Conservation (phyloP, 1,140 invertebrate species). For the Megathymus violae region DNA sequence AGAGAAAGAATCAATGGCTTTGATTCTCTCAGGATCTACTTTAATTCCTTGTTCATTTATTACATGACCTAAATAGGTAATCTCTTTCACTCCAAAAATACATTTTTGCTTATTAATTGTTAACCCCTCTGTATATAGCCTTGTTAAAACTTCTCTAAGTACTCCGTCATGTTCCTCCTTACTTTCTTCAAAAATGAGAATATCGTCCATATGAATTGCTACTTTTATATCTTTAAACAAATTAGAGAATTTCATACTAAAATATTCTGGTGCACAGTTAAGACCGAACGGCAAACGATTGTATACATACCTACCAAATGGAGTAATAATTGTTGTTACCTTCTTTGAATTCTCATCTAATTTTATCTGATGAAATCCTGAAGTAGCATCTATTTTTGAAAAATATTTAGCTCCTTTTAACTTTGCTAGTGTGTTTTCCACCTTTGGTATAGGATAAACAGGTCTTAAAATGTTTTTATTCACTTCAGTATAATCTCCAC, state of each 20-base stretch:
- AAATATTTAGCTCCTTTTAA: slow-evolving; percentile 11
- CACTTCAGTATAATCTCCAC: too few species aligned
- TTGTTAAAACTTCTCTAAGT: slow-evolving; percentile 1
- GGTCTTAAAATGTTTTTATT: slow-evolving; percentile 24
- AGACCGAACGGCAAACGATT: too few species aligned
- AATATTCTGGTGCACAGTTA: too few species aligned
- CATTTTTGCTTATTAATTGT: slow-evolving; percentile 2
- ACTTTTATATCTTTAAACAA: too few species aligned
- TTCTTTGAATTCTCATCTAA: slow-evolving; percentile 8
- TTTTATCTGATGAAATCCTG: slow-evolving; percentile 13
- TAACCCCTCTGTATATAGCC: not conserved
- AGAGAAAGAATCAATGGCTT: not conserved
- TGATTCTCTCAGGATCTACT: too few species aligned
- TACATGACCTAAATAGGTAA: slow-evolving; percentile 2
- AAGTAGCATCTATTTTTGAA: slow-evolving; percentile 17
- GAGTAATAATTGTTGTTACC: slow-evolving; percentile 9
- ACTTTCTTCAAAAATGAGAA: not conserved
- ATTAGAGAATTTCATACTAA: too few species aligned
- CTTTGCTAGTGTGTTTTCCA: slow-evolving; percentile 11
- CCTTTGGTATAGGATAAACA: slow-evolving; percentile 17
- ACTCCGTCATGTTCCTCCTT: not conserved
- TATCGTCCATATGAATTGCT: too few species aligned
- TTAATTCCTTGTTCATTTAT: slow-evolving; percentile 9
- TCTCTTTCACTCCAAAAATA: slow-evolving; percentile 6
- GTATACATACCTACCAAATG: not conserved